Conservation (phyloP, 2,797 vertebrate species). For the Helarctos malayanus region DNA sequence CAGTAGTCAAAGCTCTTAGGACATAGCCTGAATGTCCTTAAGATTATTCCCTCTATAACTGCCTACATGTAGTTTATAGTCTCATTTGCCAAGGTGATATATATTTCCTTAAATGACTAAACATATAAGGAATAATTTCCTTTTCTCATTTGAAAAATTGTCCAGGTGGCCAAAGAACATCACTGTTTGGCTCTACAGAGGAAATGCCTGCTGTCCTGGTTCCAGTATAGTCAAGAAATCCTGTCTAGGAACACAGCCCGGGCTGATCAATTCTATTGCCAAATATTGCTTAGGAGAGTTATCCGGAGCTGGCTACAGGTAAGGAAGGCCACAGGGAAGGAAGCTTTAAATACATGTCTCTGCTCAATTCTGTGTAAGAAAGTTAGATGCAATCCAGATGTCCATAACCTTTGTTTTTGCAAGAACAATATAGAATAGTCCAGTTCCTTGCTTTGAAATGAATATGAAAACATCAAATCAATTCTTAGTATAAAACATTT, state of each 20-base stretch:
- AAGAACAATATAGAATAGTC: background rate
- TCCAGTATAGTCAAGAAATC: constrained; percentile 85
- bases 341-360: background rate
- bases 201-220: constrained; percentile 91
- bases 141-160: constrained; percentile 67
- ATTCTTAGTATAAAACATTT: constrained; percentile 22
- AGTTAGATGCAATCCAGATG: background rate
- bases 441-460: constrained; percentile 54
- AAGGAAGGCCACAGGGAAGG: constrained; percentile 61
- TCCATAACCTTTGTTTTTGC: background rate
- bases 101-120: constrained; percentile 60
- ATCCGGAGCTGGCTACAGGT: constrained; percentile 93
- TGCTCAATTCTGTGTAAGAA: background rate
- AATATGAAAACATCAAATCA: constrained; percentile 57
- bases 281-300: constrained; percentile 89
- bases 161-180: constrained; percentile 93
- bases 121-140: constrained; percentile 56
- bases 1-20: background rate
- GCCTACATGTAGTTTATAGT: background rate
- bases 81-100: background rate
- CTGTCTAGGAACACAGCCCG: constrained; percentile 87
- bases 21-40: background rate
- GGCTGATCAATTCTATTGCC: constrained; percentile 90
- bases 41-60: background rate
- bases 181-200: constrained; percentile 89